Conservation (phyloP, 2,797 vertebrate species). For the Aselliscus stoliczkanus region DNA sequence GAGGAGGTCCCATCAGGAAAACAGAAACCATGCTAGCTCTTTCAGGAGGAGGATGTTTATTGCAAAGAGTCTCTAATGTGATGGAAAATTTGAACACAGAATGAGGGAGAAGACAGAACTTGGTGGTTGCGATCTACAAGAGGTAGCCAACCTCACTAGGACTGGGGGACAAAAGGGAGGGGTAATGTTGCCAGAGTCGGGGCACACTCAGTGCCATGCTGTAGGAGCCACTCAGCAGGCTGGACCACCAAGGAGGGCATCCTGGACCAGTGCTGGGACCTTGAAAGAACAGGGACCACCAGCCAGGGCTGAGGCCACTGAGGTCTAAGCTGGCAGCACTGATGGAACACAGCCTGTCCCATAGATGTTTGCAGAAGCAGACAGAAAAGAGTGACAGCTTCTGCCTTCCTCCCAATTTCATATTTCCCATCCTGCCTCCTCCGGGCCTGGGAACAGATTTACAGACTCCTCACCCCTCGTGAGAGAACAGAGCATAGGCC, state of each 20-base stretch:
- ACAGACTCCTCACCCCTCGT: background rate
- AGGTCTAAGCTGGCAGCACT: background rate
- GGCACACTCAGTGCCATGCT: background rate
- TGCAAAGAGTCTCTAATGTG: background rate
- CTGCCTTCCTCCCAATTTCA: background rate
- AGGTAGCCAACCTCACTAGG: background rate
- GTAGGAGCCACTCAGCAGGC: background rate
- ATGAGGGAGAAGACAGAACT: background rate
- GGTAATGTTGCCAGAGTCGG: background rate
- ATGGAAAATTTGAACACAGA: background rate
- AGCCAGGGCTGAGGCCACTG: background rate
- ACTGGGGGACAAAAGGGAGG: no score
- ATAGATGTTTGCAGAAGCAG: background rate
- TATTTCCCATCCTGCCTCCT: background rate
- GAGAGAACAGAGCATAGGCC: background rate
- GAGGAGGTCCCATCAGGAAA: no score
- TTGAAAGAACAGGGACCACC: background rate
- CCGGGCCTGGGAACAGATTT: background rate
- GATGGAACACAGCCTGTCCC: background rate
- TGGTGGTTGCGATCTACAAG: background rate
- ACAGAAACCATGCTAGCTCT: background rate
- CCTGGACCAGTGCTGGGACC: background rate
- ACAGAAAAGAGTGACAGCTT: background rate
- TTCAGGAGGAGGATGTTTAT: background rate
- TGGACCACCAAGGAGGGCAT: no score